Base-by-base conservation (phyloP, 2,888 invertebrate genomes). In the Lithophane socia region DNA sequence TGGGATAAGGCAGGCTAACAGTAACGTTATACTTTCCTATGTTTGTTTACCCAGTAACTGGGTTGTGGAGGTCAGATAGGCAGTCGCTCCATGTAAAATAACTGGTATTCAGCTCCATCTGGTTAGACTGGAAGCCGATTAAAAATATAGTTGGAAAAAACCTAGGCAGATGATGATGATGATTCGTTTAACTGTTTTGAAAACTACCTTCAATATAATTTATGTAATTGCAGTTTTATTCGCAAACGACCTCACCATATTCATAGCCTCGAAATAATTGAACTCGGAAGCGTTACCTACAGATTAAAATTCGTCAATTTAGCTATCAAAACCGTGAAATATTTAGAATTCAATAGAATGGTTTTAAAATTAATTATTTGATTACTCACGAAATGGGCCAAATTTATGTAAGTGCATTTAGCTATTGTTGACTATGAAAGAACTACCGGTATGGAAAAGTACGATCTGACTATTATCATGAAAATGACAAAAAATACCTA, bases 261-360 rank as follows among this genome's bases (percentile, higher is more conserved):
- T 67, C 29, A 44, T 12, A 77, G 3, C 49, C n/a, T 76, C 58
- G 58, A 16, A 29, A 64, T 63, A 58, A 77, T 68, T 82, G 67
- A n/a, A 54, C 16, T 63, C 60, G 65, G 65, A 83, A 61, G 65
- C 49, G 66, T 68, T 21, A 37, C 37, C 2, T 37, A 21, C 13
- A 24, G 4, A 66, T 37, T 44, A n/a, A 66, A 61, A 83, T 70
- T 49, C 49, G 29, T 29, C 70, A 80, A 78, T 83, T 70, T 58
- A 61, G 37, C 61, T 49, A 56, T 65, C 60, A 83, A 77, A 58
- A 52, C 18, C 24, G 21, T 58, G 58, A 10, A 49, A 44, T 52
- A 58, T 58, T 21, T 49, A 8, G 29, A 44, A 52, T 76, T 76
- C 18, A 24, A 82, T 58, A 44, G 69, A 70, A 66, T 18, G 29